Percentiles rank a stretch among this genome's conserved stretches.
These are phyloP conservation scores for Atlantisia rogersi DNA, from an alignment of 2,113 vertebrate species.

Conservation along the genomic window DNA sequence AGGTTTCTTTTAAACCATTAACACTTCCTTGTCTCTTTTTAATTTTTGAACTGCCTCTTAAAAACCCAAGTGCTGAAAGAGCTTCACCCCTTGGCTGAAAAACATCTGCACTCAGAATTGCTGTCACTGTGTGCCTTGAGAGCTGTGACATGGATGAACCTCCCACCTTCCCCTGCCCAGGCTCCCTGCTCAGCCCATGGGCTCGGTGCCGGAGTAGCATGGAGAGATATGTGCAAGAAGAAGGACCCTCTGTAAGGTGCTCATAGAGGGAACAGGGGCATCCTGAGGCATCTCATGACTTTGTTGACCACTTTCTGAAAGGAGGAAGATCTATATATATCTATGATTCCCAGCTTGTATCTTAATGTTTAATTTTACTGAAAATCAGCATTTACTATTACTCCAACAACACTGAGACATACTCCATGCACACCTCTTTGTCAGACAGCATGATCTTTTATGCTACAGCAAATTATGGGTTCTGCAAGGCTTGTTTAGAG, in stretches of 20 bases:
- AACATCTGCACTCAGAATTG: neutral
- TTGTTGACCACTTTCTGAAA: neutral
- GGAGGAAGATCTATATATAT: neutral
- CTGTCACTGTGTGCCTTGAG: accelerated
- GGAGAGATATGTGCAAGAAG: neutral
- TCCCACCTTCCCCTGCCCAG: too few species aligned
- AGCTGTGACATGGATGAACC: neutral
- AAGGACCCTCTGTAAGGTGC: neutral
- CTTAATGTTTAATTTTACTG: neutral
- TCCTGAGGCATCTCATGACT: neutral
- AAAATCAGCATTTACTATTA: neutral
- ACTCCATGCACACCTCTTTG: accelerated
- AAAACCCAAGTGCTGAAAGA: neutral
- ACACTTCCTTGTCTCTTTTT: neutral
- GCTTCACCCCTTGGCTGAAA: neutral
- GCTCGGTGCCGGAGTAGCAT: neutral
- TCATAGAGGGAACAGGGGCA: accelerated
- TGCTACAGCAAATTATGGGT: neutral
- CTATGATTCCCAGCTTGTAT: neutral
- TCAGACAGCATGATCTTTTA: neutral
- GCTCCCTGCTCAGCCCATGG: accelerated
- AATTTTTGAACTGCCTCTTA: neutral
- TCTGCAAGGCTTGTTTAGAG: neutral
- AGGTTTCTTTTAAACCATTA: neutral
- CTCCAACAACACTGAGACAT: accelerated